Percentiles rank a stretch among this genome's conserved stretches.
These are phyloP conservation scores for Palaemon carinicauda DNA, from an alignment of 1,140 invertebrate genomes.

Conservation along the genomic window DNA sequence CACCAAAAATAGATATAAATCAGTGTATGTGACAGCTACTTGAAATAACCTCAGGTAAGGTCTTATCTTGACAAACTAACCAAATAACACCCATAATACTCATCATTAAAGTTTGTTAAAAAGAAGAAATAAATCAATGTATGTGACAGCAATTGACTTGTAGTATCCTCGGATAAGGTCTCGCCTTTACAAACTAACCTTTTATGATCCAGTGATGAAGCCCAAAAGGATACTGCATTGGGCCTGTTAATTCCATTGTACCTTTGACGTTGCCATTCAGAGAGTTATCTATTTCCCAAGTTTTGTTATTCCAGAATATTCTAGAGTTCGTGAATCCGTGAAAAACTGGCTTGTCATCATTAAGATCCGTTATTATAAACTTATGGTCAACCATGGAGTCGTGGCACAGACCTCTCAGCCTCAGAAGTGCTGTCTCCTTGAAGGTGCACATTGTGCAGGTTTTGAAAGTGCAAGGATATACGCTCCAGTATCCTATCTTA, in stretches of 20 bases:
- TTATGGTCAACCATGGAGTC: constrained; percentile 36
- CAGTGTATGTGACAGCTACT: too few species aligned
- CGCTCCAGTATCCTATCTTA: constrained; percentile 33
- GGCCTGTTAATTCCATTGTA: constrained; percentile 32
- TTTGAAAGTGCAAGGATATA: constrained; percentile 45
- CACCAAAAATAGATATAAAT: too few species aligned
- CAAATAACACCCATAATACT: too few species aligned
- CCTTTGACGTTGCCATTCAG: constrained; percentile 12
- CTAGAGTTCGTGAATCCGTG: constrained; percentile 40
- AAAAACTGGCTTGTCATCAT: constrained; percentile 46
- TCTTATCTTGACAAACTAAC: too few species aligned
- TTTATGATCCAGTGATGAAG: constrained; percentile 50
- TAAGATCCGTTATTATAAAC: constrained; percentile 32
- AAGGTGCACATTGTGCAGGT: constrained; percentile 52
- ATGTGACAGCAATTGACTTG: too few species aligned
- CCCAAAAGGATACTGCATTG: constrained; percentile 47
- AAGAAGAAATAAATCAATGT: too few species aligned
- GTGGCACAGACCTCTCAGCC: constrained; percentile 50
- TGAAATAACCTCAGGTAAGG: too few species aligned
- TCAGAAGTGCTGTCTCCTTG: constrained; percentile 3
- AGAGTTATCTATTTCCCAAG: constrained; percentile 38
- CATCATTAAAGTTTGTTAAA: too few species aligned
- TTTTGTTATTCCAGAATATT: constrained; percentile 50
- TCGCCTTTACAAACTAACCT: neutral
- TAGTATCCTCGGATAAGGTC: too few species aligned